Base-by-base conservation (phyloP, 2,113 vertebrate genomes). In the Gallinago undulata region DNA sequence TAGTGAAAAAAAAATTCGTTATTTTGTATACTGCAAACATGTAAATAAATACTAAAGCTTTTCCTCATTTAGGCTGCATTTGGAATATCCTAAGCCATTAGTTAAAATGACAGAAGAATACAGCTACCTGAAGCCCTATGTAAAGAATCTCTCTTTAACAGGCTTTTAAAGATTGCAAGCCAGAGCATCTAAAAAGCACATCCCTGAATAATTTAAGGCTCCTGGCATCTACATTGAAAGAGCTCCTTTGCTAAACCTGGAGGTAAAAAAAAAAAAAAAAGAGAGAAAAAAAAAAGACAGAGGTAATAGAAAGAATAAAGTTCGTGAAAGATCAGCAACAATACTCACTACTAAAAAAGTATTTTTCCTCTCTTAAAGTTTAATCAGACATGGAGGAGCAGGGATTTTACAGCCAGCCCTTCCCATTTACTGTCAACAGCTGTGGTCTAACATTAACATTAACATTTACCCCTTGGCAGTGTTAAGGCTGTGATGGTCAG, bases 31-130 rank as follows among this genome's bases (percentile, higher is more conserved):
- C 70, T 64, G 24, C 39, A 92, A 95, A 94, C 39, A 92, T 25
- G 48, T 60, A 93, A 94, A 89, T 93, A 97, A 95, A 93, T 93
- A 94, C 85, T 94, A 94, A 95, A 97, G 89, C 77, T 91, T 85
- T 84, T 72, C n/a, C 53, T 91, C 84, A 87, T 95, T 96, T 94
- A 92, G 95, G 91, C 47, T 84, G 84, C 80, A 93, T 92, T 91
- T 91, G 48, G 39, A 95, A 95, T 95, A 92, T 62, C 70, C 92
- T 87, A 68, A 68, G 37, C 69, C 95, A 94, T 96, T 92, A 92
- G 53, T 96, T 96, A 96, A 93, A 96, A 91, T 93, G 96, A 94
- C 77, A 95, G 94, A 95, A 94, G 92, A 94, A 93, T 73, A 89
- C 45, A 95, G 84, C 91, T 94, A 97, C 95, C 96, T 96, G 95